phyloP scores from a whole-genome alignment of 2,113 vertebrate species.

The Verasper variegatus region DNA sequence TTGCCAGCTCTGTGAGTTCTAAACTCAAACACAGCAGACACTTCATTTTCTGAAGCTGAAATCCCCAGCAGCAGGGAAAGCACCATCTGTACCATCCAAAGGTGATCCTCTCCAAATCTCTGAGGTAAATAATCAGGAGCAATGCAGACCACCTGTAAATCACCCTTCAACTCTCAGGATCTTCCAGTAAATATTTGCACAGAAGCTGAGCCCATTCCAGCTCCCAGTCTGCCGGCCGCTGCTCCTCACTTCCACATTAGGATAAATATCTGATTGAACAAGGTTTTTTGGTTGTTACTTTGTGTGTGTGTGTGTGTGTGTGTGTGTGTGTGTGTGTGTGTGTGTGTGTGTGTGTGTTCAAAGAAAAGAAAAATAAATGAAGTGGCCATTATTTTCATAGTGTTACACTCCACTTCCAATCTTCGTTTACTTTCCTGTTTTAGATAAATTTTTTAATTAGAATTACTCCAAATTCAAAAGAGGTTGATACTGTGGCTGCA shows the following conservation, averaged over 20 bases:
- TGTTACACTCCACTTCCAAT: no score
- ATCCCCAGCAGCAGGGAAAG: neutral
- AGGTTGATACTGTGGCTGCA: no score
- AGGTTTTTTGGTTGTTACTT: neutral
- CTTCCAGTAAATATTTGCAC: conserved; percentile 41
- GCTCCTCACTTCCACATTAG: neutral
- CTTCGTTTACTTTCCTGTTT: no score
- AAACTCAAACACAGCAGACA: neutral
- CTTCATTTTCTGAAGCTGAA: conserved; percentile 2
- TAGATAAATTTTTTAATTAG: no score
- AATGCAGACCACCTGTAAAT: conserved; percentile 3
- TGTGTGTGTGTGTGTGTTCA: neutral
- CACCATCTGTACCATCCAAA: neutral
- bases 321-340: neutral
- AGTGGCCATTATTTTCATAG: no score
- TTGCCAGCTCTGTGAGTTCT: neutral
- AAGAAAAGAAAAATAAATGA: neutral
- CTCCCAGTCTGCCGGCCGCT: neutral
- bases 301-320: neutral
- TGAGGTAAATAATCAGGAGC: conserved; percentile 22
- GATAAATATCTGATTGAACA: neutral
- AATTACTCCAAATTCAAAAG: no score
- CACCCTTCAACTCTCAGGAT: conserved; percentile 10
- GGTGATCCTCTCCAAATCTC: conserved; percentile 1
- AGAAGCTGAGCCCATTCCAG: neutral